Percentiles rank a stretch among this genome's conserved stretches.
Evolutionary conservation across 2,797 vertebrate genomes (phyloP).

Genomic region (Pempheris klunzingeri): DNA sequence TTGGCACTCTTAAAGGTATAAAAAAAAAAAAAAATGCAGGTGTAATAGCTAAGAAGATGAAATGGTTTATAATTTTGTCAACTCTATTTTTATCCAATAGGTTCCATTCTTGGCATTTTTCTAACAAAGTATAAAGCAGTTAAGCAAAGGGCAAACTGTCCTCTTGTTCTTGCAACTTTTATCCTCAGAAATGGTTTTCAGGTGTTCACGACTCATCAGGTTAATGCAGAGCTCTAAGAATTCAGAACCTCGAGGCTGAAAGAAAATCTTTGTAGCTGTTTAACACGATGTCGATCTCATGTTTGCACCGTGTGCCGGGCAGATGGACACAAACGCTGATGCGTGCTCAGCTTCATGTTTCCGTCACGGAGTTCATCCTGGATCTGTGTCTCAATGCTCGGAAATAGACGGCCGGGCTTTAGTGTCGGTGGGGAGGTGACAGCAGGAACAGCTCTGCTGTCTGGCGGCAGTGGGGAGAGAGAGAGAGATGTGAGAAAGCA

Average conservation of each 20-base stretch:
- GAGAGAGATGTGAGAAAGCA: slow-evolving; percentile 18
- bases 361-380: not conserved
- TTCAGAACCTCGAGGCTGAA: slow-evolving; percentile 81
- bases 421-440: slow-evolving; percentile 19
- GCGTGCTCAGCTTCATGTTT: slow-evolving; percentile 24
- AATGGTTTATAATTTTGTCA: slow-evolving; percentile 58
- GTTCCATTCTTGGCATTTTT: slow-evolving; percentile 47
- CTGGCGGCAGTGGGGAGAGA: not conserved
- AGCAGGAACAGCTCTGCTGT: slow-evolving; percentile 11
- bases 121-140: slow-evolving; percentile 55
- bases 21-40: slow-evolving; percentile 51
- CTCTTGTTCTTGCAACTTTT: slow-evolving; percentile 51
- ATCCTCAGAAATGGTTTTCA: slow-evolving; percentile 69
- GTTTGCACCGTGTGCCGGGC: not conserved
- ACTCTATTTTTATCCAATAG: slow-evolving; percentile 77
- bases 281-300: slow-evolving; percentile 66
- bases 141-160: slow-evolving; percentile 47
- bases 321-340: not conserved
- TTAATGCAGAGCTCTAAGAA: slow-evolving; percentile 66
- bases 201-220: slow-evolving; percentile 74
- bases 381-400: slow-evolving; percentile 5
- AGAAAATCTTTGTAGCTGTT: slow-evolving; percentile 83
- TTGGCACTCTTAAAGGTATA: slow-evolving; percentile 54
- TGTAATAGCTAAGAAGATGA: slow-evolving; percentile 49
- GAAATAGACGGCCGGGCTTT: not conserved